phyloP scores from a whole-genome alignment of 2,797 vertebrate species.

The Tokudaia muenninki region DNA sequence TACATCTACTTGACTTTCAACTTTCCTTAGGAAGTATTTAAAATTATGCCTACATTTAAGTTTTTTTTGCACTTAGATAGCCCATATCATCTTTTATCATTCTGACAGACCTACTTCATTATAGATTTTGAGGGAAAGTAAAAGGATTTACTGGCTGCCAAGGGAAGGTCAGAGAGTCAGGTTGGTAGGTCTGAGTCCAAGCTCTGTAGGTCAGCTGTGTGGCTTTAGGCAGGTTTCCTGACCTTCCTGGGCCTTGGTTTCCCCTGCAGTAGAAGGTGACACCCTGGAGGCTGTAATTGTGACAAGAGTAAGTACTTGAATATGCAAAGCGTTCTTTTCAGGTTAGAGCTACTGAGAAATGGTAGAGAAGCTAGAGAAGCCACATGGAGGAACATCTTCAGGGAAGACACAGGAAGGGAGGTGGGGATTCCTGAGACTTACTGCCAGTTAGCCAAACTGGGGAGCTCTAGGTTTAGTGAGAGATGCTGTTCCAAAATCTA shows the following conservation, averaged over 20 bases:
- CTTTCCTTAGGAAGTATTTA: background rate
- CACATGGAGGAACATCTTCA: background rate
- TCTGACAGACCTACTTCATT: background rate
- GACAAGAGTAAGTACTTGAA: background rate
- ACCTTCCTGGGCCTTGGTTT: background rate
- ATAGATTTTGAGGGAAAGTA: background rate
- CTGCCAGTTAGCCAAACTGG: background rate
- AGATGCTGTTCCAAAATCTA: background rate
- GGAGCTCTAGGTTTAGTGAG: background rate
- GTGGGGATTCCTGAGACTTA: background rate
- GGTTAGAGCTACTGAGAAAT: background rate
- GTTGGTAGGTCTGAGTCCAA: background rate
- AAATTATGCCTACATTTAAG: background rate
- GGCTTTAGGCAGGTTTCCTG: slow-evolving; percentile 2
- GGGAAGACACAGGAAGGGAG: background rate
- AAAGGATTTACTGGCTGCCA: background rate
- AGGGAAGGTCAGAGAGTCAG: background rate
- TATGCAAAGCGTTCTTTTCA: background rate
- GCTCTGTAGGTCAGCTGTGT: background rate
- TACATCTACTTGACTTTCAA: background rate
- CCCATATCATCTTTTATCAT: background rate
- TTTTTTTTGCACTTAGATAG: background rate
- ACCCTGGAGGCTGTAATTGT: background rate
- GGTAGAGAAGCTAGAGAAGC: background rate
- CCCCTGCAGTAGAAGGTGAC: background rate